Evolutionary conservation across 2,113 vertebrate genomes (phyloP).

Genomic region (Cynopterus brachyotis): DNA sequence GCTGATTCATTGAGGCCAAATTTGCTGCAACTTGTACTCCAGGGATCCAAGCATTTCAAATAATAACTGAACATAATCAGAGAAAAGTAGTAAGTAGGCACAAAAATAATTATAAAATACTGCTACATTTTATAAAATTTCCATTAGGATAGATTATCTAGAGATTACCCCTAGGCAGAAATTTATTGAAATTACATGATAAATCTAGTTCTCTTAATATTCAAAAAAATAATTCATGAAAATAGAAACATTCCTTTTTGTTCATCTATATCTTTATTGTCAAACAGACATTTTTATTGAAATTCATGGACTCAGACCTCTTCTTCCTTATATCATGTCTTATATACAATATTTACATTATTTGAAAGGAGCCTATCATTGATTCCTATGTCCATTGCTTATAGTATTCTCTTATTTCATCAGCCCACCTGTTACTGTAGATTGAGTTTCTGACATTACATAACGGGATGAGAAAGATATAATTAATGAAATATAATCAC

Average conservation of each 20-base stretch:
- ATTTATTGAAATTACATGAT: conserved; percentile 48
- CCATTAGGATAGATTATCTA: conserved; percentile 25
- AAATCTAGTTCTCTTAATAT: conserved; percentile 42
- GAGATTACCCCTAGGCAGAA: conserved; percentile 14
- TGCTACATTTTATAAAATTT: conserved; percentile 12
- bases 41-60: background rate
- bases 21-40: background rate
- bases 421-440: background rate
- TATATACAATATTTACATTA: background rate
- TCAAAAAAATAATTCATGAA: background rate
- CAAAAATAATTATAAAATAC: conserved; percentile 10
- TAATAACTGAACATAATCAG: conserved; percentile 42
- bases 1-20: background rate
- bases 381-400: background rate
- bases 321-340: background rate
- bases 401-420: background rate
- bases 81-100: background rate
- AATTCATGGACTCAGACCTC: background rate
- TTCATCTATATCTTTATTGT: background rate
- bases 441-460: background rate
- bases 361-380: background rate
- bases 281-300: background rate
- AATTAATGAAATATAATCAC: background rate
- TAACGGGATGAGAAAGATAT: background rate
- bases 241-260: background rate